These are phyloP conservation scores for Dryobota labecula DNA, from an alignment of 2,888 invertebrate genomes.

Conservation along the genomic window DNA sequence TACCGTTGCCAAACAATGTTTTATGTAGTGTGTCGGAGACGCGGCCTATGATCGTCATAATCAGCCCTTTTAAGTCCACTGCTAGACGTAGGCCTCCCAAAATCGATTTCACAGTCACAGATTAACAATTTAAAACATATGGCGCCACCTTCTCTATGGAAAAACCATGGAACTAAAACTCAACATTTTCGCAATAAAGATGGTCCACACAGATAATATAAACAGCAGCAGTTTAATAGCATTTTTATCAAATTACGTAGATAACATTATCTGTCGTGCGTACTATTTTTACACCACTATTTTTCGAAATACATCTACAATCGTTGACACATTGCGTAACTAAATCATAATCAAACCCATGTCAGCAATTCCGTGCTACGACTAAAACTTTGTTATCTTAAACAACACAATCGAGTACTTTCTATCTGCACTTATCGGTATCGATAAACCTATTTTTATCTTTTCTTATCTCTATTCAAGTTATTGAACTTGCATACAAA, in stretches of 20 bases:
- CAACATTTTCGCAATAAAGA: no score
- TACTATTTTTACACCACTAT: constrained; percentile 10
- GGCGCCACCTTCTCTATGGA: no score
- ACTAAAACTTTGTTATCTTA: constrained; percentile 45
- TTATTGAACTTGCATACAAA: constrained; percentile 58
- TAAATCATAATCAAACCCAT: constrained; percentile 9
- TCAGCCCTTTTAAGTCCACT: no score
- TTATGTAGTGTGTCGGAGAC: no score
- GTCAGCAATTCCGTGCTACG: constrained; percentile 36
- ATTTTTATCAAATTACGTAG: neutral
- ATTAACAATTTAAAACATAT: no score
- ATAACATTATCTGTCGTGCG: constrained; percentile 7
- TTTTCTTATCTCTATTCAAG: constrained; percentile 57
- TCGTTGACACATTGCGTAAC: neutral
- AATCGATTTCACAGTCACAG: no score
- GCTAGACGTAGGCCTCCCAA: no score
- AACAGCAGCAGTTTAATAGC: neutral
- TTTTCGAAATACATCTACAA: neutral
- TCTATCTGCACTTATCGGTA: constrained; percentile 37
- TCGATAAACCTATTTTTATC: constrained; percentile 55
- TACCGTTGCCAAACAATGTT: no score
- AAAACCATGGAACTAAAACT: no score
- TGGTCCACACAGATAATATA: neutral
- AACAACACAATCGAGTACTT: constrained; percentile 39
- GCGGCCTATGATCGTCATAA: no score